Conservation (phyloP, 1,140 invertebrate genomes). For the Gonioctena quinquepunctata region DNA sequence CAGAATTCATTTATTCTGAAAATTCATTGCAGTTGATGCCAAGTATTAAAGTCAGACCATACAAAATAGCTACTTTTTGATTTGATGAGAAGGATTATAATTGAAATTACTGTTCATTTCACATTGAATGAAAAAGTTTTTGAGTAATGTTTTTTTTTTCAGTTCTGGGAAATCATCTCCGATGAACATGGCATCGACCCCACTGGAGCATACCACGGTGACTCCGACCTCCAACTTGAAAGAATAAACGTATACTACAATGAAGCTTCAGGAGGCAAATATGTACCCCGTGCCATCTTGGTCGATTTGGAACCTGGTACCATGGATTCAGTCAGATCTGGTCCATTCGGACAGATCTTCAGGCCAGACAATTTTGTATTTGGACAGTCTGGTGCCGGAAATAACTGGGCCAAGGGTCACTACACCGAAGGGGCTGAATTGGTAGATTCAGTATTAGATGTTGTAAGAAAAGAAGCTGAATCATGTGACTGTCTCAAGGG, state of each 20-base stretch:
- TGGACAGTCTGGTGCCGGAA: slow-evolving; percentile 75
- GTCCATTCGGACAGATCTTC: slow-evolving; percentile 84
- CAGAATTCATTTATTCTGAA: too few relatives aligned
- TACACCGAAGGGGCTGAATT: slow-evolving; percentile 84
- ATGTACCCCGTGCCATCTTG: slow-evolving; percentile 88
- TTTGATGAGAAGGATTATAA: too few relatives aligned
- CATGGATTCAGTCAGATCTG: slow-evolving; percentile 91
- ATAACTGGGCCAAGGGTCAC: slow-evolving; percentile 91
- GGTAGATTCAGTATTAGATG: slow-evolving; percentile 78
- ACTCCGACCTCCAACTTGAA: slow-evolving; percentile 83
- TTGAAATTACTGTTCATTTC: too few relatives aligned
- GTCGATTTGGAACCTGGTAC: slow-evolving; percentile 93
- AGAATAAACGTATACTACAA: slow-evolving; percentile 90
- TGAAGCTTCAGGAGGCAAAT: slow-evolving; percentile 85
- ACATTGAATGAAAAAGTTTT: neutral
- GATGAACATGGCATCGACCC: slow-evolving; percentile 89
- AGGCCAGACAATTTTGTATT: slow-evolving; percentile 87
- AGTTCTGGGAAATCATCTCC: slow-evolving; percentile 95
- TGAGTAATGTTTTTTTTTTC: slow-evolving; percentile 44
- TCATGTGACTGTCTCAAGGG: slow-evolving; percentile 75
- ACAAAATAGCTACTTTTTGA: too few relatives aligned
- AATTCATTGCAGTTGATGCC: too few relatives aligned
- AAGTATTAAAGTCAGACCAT: too few relatives aligned
- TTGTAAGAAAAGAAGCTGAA: slow-evolving; percentile 78
- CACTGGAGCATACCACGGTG: slow-evolving; percentile 78